phyloP scores from a whole-genome alignment of 2,888 invertebrate genomes.

The Andrena bucephala region DNA sequence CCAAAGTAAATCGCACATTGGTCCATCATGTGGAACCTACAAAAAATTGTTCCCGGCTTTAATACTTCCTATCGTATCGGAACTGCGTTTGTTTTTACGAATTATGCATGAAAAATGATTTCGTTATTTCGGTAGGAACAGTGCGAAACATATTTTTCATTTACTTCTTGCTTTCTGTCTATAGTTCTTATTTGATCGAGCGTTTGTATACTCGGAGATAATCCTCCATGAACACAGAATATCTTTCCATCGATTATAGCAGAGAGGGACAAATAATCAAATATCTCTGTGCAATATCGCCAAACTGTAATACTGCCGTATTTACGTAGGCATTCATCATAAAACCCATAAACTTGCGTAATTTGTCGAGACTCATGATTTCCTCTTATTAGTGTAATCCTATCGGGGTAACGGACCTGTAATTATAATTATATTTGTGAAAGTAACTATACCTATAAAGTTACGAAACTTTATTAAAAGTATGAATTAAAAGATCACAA shows the following conservation, averaged over 20 bases:
- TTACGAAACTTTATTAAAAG: background rate
- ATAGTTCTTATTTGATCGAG: constrained; percentile 99
- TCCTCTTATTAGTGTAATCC: constrained; percentile 98
- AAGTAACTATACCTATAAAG: background rate
- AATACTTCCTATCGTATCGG: background rate
- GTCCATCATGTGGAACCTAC: constrained; percentile 95
- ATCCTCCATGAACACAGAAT: constrained; percentile 99
- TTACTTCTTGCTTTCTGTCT: constrained; percentile 97
- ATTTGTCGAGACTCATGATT: constrained; percentile 99
- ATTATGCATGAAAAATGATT: constrained; percentile 1
- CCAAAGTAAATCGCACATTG: constrained; percentile 99
- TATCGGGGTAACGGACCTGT: constrained; percentile 98
- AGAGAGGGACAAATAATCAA: constrained; percentile 98
- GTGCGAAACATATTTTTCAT: constrained; percentile 13
- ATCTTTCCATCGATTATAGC: constrained; percentile 99
- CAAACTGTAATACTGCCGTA: constrained; percentile 99
- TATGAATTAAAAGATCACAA: background rate
- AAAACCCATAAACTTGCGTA: constrained; percentile 99
- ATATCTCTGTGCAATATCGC: constrained; percentile 99
- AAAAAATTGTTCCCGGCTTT: background rate
- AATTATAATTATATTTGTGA: constrained; percentile 24
- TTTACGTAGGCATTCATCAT: constrained; percentile 99
- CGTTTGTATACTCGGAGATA: constrained; percentile 99
- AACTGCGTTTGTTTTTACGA: background rate
- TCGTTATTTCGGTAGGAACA: background rate